Conservation (phyloP, 2,888 invertebrate genomes). For the Pachydiplax longipennis region DNA sequence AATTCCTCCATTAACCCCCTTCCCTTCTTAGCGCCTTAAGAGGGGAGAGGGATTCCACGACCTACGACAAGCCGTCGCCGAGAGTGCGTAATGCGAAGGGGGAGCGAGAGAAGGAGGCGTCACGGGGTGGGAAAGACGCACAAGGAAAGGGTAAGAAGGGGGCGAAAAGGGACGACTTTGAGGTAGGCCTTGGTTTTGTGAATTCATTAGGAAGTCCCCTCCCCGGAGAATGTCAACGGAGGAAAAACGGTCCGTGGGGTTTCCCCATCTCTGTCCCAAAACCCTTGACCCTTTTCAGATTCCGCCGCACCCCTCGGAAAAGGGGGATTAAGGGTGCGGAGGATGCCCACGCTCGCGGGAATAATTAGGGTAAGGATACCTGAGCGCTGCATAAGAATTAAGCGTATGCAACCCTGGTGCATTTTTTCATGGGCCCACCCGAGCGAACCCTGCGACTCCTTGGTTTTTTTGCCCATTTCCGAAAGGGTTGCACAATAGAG, state of each 20-base stretch:
- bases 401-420: background rate
- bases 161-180: slow-evolving; percentile 3
- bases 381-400: background rate
- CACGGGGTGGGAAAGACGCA: background rate
- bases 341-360: background rate
- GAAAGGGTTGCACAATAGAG: background rate
- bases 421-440: background rate
- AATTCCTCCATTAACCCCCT: background rate
- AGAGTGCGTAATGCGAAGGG: background rate
- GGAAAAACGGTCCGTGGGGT: background rate
- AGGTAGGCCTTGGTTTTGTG: slow-evolving; percentile 30
- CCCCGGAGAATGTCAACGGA: background rate
- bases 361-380: background rate
- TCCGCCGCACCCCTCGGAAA: background rate
- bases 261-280: slow-evolving; percentile 13
- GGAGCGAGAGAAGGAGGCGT: background rate
- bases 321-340: background rate
- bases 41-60: background rate
- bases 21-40: background rate
- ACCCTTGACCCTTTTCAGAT: background rate
- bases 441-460: background rate
- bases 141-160: background rate
- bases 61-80: slow-evolving; percentile 21
- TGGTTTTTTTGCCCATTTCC: background rate
- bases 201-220: slow-evolving; percentile 36